Percentiles rank a stretch among this genome's conserved stretches.
Evolutionary conservation across 2,113 vertebrate species (phyloP).

Genomic region (Tinamus guttatus): DNA sequence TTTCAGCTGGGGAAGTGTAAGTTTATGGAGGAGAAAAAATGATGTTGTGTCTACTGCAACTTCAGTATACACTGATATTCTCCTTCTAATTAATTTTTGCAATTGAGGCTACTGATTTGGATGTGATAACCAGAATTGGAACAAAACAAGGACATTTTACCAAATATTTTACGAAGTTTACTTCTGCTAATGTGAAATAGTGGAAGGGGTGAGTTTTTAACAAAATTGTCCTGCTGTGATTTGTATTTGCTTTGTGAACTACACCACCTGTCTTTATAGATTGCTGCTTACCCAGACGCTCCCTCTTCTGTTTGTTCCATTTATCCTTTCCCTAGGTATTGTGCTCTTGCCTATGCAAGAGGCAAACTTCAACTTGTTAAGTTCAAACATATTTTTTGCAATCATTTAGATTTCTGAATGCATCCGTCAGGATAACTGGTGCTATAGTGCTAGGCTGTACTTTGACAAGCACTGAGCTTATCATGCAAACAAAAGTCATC

Average conservation of each 20-base stretch:
- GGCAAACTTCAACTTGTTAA: background rate
- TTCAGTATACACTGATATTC: background rate
- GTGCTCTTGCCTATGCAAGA: background rate
- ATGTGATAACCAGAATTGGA: background rate
- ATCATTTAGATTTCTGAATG: background rate
- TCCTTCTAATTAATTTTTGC: background rate
- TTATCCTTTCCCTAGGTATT: background rate
- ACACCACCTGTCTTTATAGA: background rate
- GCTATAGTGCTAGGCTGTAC: background rate
- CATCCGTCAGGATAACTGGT: background rate
- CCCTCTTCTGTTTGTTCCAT: background rate
- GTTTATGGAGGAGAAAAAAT: background rate
- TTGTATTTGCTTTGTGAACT: background rate
- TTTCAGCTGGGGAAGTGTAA: background rate
- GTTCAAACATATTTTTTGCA: background rate
- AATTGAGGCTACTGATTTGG: background rate
- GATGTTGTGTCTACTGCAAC: accelerated
- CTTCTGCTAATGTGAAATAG: background rate
- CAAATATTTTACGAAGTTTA: background rate
- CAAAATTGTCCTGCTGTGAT: background rate
- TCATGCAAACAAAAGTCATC: background rate
- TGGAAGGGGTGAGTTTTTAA: background rate
- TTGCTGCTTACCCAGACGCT: background rate
- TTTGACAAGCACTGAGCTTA: background rate
- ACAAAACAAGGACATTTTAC: background rate